Percentiles rank a stretch among this genome's conserved stretches.
These are phyloP conservation scores for Sitta europaea DNA, from an alignment of 2,113 vertebrate species.

Conservation along the genomic window DNA sequence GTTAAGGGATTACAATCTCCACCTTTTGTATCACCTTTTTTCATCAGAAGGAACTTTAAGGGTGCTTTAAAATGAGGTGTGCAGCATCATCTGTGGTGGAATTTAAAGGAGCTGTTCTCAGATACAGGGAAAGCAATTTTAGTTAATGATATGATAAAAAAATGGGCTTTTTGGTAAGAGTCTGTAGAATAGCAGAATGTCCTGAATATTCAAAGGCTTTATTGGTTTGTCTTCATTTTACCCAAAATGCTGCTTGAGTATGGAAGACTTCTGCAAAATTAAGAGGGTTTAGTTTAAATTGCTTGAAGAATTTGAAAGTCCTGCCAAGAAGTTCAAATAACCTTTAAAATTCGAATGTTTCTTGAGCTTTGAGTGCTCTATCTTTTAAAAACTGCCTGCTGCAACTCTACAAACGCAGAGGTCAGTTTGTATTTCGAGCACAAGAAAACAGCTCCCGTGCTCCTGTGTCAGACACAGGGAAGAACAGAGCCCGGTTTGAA, in stretches of 20 bases:
- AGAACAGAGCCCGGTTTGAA: neutral
- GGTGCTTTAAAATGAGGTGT: neutral
- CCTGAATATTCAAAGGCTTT: conserved; percentile 54
- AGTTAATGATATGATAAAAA: neutral
- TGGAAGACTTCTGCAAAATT: conserved; percentile 22
- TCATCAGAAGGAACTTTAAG: neutral
- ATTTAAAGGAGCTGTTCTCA: neutral
- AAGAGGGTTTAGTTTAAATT: neutral
- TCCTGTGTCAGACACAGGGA: neutral
- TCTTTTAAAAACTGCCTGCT: neutral
- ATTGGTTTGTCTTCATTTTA: conserved; percentile 17
- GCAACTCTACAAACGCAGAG: neutral
- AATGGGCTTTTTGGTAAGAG: neutral
- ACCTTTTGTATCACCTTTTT: neutral
- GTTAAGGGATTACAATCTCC: neutral
- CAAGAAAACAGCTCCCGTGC: neutral
- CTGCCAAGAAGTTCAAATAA: neutral
- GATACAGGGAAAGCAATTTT: neutral
- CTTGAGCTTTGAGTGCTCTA: neutral
- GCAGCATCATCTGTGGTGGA: neutral
- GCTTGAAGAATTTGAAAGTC: neutral
- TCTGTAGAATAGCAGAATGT: conserved; percentile 45
- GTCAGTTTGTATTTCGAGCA: neutral
- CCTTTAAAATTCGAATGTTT: neutral
- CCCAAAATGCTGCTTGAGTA: neutral